phyloP scores from a whole-genome alignment of 2,113 vertebrate genomes.

The Octodon degus region DNA sequence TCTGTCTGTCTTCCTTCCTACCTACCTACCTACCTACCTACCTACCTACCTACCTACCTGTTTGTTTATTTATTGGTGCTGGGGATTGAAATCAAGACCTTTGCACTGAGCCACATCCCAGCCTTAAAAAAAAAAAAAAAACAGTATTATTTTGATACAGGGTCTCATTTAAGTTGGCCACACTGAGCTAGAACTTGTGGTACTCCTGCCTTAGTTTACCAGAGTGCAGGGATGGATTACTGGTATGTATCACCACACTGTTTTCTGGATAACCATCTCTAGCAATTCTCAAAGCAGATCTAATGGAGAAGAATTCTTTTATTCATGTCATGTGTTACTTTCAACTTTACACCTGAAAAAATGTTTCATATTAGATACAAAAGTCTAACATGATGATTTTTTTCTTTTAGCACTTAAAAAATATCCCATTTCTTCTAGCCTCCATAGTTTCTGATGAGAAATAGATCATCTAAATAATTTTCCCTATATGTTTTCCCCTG shows the following conservation, averaged over 20 bases:
- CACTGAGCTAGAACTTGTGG: neutral
- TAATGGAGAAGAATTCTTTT: slow-evolving; percentile 37
- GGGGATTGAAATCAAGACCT: neutral
- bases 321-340: slow-evolving; percentile 43
- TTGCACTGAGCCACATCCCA: neutral
- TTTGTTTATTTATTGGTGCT: neutral
- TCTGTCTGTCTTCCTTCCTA: too few relatives aligned
- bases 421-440: neutral
- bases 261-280: slow-evolving; percentile 9
- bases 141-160: neutral
- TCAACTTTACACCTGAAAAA: slow-evolving; percentile 7
- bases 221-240: neutral
- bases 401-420: slow-evolving; percentile 42
- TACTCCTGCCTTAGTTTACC: neutral
- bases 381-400: slow-evolving; percentile 1
- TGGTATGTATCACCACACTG: neutral
- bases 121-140: neutral
- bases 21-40: neutral
- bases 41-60: too few relatives aligned
- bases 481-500: slow-evolving; percentile 2
- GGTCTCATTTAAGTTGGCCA: neutral
- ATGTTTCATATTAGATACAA: neutral
- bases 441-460: slow-evolving; percentile 50
- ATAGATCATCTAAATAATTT: neutral
- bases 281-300: slow-evolving; percentile 40